These are phyloP conservation scores for Pan troglodytes DNA, from an alignment of 2,113 vertebrate genomes.

Conservation along the genomic window NHGRI_mPanTro3-v2.1_pri NC_072398.2:110750001-110750500, in stretches of 20 bases:
- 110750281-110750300: not conserved
- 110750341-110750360: not conserved
- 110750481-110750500: not conserved
- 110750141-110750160: not conserved
- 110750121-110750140: not conserved
- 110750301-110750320: constrained; percentile 12
- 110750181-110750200: not conserved
- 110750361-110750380: not conserved
- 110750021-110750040: not conserved
- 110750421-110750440: not conserved
- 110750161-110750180: not conserved
- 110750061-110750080: not conserved
- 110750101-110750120: not conserved
- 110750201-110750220: not conserved
- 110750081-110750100: not conserved
- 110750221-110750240: not conserved
- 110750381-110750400: constrained; percentile 6
- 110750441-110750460: not conserved
- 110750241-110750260: not conserved
- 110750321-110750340: not conserved
- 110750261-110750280: not conserved
- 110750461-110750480: not conserved
- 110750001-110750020: not conserved
- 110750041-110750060: not conserved
- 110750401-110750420: not conserved